Percentiles rank a stretch among this genome's conserved stretches.
phyloP scores from a whole-genome alignment of 2,113 vertebrate genomes.

The Pluvialis apricaria region DNA sequence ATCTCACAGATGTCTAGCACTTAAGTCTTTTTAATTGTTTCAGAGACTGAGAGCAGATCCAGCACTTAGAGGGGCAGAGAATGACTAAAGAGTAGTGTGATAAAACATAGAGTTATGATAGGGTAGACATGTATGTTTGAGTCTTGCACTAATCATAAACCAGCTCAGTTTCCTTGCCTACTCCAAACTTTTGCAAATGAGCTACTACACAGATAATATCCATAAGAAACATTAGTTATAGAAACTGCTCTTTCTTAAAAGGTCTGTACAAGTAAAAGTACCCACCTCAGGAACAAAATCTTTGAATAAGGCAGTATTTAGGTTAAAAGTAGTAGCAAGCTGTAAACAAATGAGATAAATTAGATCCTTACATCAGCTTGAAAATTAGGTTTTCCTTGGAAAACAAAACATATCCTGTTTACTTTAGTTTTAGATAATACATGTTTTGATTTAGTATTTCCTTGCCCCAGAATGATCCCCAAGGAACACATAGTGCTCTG shows the following conservation, averaged over 20 bases:
- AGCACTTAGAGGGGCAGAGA: not conserved
- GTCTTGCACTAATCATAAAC: not conserved
- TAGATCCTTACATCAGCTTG: not conserved
- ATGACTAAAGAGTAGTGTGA: not conserved
- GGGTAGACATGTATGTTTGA: not conserved
- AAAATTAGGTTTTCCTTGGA: not conserved
- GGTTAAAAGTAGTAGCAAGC: conserved; percentile 47
- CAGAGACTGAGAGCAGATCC: not conserved
- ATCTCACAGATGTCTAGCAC: not conserved
- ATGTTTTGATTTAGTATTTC: not conserved
- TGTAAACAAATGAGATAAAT: conserved; percentile 40
- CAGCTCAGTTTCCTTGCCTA: not conserved
- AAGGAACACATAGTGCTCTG: not conserved
- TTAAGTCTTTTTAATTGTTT: not conserved
- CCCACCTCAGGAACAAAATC: conserved; percentile 54
- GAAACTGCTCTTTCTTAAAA: not conserved
- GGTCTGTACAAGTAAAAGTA: not conserved
- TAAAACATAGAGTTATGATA: not conserved
- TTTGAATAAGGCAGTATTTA: conserved; percentile 36
- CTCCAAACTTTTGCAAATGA: not conserved
- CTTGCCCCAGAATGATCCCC: not conserved
- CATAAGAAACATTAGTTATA: not conserved
- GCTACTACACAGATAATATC: not conserved
- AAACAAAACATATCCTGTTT: not conserved
- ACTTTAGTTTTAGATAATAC: not conserved